These are phyloP conservation scores for Maconellicoccus hirsutus DNA, from an alignment of 1,140 invertebrate genomes.

Conservation along the genomic window DNA sequence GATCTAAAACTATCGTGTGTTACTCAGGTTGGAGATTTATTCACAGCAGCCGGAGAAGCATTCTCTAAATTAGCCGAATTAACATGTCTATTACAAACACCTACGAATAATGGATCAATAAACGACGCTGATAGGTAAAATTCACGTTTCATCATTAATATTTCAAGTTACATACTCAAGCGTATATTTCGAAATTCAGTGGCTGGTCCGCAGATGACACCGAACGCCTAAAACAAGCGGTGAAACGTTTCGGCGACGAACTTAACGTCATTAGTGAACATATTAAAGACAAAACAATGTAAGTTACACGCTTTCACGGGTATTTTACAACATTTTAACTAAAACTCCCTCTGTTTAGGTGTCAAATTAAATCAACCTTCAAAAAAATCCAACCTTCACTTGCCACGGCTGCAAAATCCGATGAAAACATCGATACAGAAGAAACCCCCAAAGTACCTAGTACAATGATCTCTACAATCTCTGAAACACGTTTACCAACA, in stretches of 20 bases:
- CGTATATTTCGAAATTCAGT: background rate
- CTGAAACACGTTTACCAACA: background rate
- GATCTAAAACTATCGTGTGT: background rate
- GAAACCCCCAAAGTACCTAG: background rate
- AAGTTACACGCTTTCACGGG: too few relatives aligned
- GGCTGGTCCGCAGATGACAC: background rate
- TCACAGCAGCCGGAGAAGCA: background rate
- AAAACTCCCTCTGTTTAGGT: background rate
- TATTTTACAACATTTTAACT: too few relatives aligned
- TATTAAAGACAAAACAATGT: background rate
- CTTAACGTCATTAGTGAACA: background rate
- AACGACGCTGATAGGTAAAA: background rate
- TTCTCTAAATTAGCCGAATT: background rate
- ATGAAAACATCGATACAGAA: background rate
- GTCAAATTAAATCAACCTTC: slow-evolving; percentile 1
- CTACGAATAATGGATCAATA: background rate
- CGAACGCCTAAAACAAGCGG: background rate
- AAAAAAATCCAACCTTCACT: slow-evolving; percentile 7
- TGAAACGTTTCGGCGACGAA: background rate
- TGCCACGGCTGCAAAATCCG: background rate
- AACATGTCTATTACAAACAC: background rate
- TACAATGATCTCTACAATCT: background rate
- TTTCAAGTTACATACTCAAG: too few relatives aligned
- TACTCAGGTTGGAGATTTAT: background rate
- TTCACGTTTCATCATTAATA: background rate